These are phyloP conservation scores for Aotus griseimembra DNA, from an alignment of 2,797 vertebrate species.

Conservation along the genomic window DNA sequence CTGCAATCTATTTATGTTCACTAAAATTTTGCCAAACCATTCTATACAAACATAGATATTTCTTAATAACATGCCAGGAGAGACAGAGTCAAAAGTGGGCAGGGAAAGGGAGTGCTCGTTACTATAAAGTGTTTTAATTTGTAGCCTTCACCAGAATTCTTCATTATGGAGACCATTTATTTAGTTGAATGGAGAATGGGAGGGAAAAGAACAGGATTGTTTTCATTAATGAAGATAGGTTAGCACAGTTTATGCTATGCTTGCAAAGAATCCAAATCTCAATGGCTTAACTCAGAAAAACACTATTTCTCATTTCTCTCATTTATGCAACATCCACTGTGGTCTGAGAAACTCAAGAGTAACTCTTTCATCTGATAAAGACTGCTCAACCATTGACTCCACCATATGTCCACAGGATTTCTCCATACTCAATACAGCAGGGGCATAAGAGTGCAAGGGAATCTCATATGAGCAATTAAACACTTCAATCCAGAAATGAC, in stretches of 20 bases:
- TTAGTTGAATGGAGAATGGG: not conserved
- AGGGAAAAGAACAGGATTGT: not conserved
- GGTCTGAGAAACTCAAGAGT: not conserved
- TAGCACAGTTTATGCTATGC: not conserved
- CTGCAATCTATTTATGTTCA: not conserved
- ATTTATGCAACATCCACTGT: not conserved
- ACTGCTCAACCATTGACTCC: not conserved
- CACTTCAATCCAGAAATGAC: not conserved
- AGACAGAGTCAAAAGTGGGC: not conserved
- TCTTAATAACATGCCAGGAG: not conserved
- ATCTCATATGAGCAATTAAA: not conserved
- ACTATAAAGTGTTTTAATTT: not conserved
- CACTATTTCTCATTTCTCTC: not conserved
- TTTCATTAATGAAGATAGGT: not conserved
- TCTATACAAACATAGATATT: not conserved
- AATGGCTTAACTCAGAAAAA: conserved; percentile 20
- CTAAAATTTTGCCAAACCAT: not conserved
- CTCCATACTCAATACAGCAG: not conserved
- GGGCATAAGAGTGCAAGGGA: not conserved
- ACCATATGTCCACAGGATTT: not conserved
- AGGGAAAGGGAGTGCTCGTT: not conserved
- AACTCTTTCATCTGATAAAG: not conserved
- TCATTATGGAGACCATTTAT: not conserved
- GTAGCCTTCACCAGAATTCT: not conserved
- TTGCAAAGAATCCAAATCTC: not conserved